These are phyloP conservation scores for Pocillopora grandis DNA, from an alignment of 92 coral and sea anemone species.

Conservation along the genomic window DNA sequence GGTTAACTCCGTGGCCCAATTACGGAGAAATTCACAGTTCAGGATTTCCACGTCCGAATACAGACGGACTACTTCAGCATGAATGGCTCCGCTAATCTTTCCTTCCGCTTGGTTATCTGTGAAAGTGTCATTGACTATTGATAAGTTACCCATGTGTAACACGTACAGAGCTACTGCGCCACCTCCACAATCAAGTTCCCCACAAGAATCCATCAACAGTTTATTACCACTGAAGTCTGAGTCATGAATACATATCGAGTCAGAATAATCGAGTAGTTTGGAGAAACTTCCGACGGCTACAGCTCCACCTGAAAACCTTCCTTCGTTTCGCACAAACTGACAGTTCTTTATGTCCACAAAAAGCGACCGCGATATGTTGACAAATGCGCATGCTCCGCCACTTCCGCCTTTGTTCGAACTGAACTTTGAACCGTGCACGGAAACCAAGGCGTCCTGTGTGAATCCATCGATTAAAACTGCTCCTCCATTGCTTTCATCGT, in stretches of 20 bases:
- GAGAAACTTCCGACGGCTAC: slow-evolving; percentile 4
- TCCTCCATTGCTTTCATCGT: slow-evolving; percentile 12
- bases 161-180: slow-evolving; percentile 23
- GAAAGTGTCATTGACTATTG: slow-evolving; percentile 5
- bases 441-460: slow-evolving; percentile 10
- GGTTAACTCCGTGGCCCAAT: not conserved
- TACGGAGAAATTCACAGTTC: slow-evolving; percentile 15
- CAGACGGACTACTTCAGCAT: not conserved
- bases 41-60: not conserved
- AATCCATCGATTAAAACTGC: slow-evolving; percentile 21
- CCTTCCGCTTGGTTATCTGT: slow-evolving; percentile 7
- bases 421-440: slow-evolving; percentile 18
- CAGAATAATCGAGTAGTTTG: not conserved
- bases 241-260: not conserved
- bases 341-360: slow-evolving; percentile 16
- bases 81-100: not conserved
- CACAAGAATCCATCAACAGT: not conserved
- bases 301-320: slow-evolving; percentile 22
- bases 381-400: slow-evolving; percentile 33
- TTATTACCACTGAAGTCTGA: slow-evolving; percentile 15
- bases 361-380: not conserved
- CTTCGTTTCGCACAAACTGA: slow-evolving; percentile 7
- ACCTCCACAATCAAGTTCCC: not conserved
- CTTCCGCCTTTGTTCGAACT: not conserved
- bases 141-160: not conserved